phyloP scores from a whole-genome alignment of 1,140 invertebrate species.

The Lanistes nyassanus region DNA sequence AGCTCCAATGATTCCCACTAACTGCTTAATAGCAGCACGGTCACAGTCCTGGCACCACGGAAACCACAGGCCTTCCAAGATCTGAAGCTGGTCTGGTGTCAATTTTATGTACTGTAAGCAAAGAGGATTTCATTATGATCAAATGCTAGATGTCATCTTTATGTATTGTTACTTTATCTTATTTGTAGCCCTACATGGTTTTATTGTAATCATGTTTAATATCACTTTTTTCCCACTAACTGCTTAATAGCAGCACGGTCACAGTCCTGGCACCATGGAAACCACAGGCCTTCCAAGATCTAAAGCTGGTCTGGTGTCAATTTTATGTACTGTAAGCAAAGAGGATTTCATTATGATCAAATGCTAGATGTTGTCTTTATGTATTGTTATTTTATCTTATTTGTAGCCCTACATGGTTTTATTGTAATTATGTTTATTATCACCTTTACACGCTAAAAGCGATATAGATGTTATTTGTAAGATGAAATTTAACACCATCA shows the following conservation, averaged over 20 bases:
- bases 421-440: too few species aligned
- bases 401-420: too few species aligned
- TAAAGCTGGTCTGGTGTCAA: conserved; percentile 77
- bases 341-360: conserved; percentile 17
- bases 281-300: conserved; percentile 82
- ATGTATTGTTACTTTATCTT: too few species aligned
- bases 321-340: conserved; percentile 76
- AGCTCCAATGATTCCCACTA: conserved; percentile 88
- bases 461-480: too few species aligned
- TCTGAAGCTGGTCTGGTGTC: conserved; percentile 76
- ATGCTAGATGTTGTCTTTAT: too few species aligned
- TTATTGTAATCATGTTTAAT: too few species aligned
- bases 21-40: conserved; percentile 77
- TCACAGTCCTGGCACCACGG: conserved; percentile 84
- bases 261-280: conserved; percentile 84
- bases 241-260: conserved; percentile 77
- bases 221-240: conserved; percentile 86
- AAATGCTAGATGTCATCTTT: too few species aligned
- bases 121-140: conserved; percentile 12
- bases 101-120: conserved; percentile 78
- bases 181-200: too few species aligned
- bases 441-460: too few species aligned
- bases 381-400: too few species aligned
- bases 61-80: conserved; percentile 83
- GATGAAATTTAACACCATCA: too few species aligned